Evolutionary conservation across 2,113 vertebrate species (phyloP), one percentile per base, ranked within the genome.

Genomic region (Hippolais icterina): DNA sequence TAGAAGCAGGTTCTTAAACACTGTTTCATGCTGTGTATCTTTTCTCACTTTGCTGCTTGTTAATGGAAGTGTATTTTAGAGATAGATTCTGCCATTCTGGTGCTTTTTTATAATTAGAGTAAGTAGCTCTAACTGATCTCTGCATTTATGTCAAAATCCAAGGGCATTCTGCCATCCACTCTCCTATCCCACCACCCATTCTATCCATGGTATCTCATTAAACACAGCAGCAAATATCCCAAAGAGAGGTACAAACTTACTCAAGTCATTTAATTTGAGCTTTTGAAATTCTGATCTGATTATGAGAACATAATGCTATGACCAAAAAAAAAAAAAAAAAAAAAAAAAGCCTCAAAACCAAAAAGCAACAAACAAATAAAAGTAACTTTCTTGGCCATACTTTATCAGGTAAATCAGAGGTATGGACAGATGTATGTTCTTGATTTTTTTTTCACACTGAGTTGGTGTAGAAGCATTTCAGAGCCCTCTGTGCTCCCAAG

Each of bases 121-220:
- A 95, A 69, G 49, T 75, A 86, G 42, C 25, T 89, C 65, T 92
- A 91, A 89, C 76, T 74, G 91, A 76, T 87, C 70, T 89, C 82
- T 89, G 28, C 35, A 56, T 70, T 83, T 71, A 42, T 33, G 7
- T 64, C 25, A 94, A 95, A 94, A 93, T 90, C 53, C 87, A 91
- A 59, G 49, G 46, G 24, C 80, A 71, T 87, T 94, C 85, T 96
- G 37, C 28, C 18, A 46, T 93, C 41, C 28, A 75, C 50, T 94
- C 23, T 29, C 28, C 27, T 44, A 13, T 60, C 13, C 9, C 28
- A 41, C 15, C 4, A 25, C 12, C 3, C 22, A 44, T 52, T 11
- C 29, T 92, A 47, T 83, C 60, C 31, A 37, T 33, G 19, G 21
- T 64, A 39, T 31, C n/a, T 60, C 25, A 12, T 29, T 33, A 21